Conservation (phyloP, 2,797 vertebrate species). For the Acomys russatus region DNA sequence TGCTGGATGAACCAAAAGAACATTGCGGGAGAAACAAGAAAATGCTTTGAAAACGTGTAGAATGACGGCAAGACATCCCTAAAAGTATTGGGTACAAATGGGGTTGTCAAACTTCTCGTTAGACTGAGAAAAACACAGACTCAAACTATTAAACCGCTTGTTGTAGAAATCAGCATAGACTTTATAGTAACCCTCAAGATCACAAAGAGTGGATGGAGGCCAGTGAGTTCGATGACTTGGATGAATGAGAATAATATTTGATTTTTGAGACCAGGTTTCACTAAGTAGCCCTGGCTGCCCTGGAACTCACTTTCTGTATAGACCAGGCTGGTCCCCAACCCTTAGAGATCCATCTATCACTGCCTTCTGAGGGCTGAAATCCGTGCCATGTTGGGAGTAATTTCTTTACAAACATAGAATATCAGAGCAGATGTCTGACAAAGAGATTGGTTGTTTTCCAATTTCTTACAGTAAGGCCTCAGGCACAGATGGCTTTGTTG, state of each 20-base stretch:
- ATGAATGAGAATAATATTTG: background rate
- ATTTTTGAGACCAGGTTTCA: background rate
- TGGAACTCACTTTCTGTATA: background rate
- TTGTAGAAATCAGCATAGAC: background rate
- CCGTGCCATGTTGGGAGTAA: background rate
- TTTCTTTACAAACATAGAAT: background rate
- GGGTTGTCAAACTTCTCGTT: background rate
- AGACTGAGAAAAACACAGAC: background rate
- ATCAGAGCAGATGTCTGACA: background rate
- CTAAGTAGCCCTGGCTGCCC: background rate
- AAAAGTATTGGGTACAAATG: background rate
- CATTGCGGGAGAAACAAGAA: background rate
- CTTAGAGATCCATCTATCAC: background rate
- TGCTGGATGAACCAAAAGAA: background rate
- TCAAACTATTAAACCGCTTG: background rate
- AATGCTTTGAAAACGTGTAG: background rate
- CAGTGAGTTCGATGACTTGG: background rate
- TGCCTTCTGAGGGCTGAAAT: background rate
- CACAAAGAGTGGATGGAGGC: background rate
- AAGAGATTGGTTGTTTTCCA: background rate
- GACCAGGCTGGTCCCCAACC: background rate
- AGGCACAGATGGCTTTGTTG: background rate
- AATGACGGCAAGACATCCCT: background rate
- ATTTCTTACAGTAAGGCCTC: background rate
- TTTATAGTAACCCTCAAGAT: background rate